Base-by-base conservation (phyloP, 2,113 vertebrate species). In the Rafetus swinhoei region DNA sequence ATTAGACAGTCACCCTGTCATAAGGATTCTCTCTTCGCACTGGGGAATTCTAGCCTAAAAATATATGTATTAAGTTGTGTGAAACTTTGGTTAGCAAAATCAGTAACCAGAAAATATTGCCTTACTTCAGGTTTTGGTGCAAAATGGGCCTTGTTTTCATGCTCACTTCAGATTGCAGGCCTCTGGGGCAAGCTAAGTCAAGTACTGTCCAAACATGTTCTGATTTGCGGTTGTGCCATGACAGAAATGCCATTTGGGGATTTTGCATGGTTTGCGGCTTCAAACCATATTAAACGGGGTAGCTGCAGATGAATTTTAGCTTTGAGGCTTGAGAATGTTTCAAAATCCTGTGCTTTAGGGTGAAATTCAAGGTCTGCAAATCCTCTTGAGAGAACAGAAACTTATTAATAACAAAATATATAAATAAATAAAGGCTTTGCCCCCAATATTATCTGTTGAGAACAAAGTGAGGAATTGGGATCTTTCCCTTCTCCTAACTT, bases 21-120 rank as follows among this genome's bases (percentile, higher is more conserved):
- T 15, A 69, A 69, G 16, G 32, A 32, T 14, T 3, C 2, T 69
- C 65, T 69, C 65, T 35, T 69, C 35, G 7, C 15, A 69, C 21
- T 76, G 72, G 5, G 5, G 21, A 84, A 84, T 29, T 1, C 2
- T 1, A 82, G 6, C 56, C 79, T 82, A 32, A 57, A 53, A 0
- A 0, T 22, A 10, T 0, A 0, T 15, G 16, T 56, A 65, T 35
- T 2, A 19, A 39, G 62, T 4, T 54, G 9, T 11, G 59, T 6
- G 10, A 24, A 54, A 1, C 45, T 86, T 86, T 54, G 22, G 4
- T 45, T 54, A 53, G 35, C 59, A 24, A 8, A 82, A 72, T 2
- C 4, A 90, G 1, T 18, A 88, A 87, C 76, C 22, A 21, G 24
- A 12, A 76, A 2, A 91, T 93, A 72, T 7, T 10, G 2, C 19